Base-by-base conservation (phyloP, 2,888 invertebrate species). In the Ophion ellenae region DNA sequence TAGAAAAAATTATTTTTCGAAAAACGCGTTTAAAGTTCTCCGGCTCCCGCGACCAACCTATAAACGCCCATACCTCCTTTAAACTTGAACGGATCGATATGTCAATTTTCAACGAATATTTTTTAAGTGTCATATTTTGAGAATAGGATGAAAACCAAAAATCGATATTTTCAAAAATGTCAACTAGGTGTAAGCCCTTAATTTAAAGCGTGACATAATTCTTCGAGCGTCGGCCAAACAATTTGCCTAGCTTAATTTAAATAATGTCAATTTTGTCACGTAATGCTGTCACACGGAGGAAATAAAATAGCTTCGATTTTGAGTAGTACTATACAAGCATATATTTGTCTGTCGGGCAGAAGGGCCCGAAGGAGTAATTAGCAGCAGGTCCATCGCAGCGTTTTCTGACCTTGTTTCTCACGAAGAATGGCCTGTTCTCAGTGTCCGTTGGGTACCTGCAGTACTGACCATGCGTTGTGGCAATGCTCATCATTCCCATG, bases 351-450 rank as follows among this genome's bases (percentile, higher is more conserved):
- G 74, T 61, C 73, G 75, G 14, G 70, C 32, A 67, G 32, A 81
- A 61, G 59, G 59, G 32, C n/a, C 20, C 32, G 74, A 28, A 20
- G 45, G 67, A 77, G 57, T 83, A 86, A 86, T 81, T 77, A 81
- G 64, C 81, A 11, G 59, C 76, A 83, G 83, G 86, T 86, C 63
- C 67, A 84, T 73, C 70, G 78, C 9, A 67, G 76, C 80, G 64
- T 73, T 81, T 70, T 28, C 61, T 79, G 81, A 86, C 86, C 84
- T 84, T 78, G 67, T 78, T 86, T 84, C 78, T 67, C 45, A 66
- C 84, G 81, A 84, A 67, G 70, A 75, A 59, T 40, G 53, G 53
- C 20, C 70, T 20, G 17, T 84, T 81, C 79, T 32, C 40, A 74
- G 73, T 70, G 61, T 36, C 61, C 47, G 36, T 2, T 74, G 57